Evolutionary conservation across 2,797 vertebrate species (phyloP).

Genomic region (Natrix natrix): DNA sequence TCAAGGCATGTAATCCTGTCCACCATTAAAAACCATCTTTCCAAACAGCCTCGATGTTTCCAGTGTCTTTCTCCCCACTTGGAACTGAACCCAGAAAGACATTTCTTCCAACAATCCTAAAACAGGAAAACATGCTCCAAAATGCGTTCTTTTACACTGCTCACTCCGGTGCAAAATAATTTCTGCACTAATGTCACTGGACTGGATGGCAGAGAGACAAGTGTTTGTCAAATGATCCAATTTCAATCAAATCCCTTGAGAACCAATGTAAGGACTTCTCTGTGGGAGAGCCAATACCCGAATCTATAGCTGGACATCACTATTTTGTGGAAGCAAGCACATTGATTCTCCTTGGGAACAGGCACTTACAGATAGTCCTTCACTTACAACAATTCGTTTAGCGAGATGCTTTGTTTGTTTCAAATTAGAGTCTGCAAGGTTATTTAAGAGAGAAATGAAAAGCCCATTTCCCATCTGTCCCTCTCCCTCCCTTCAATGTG

Average conservation of each 20-base stretch:
- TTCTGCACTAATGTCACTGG: not conserved
- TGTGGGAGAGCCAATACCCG: too few species aligned
- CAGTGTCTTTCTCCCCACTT: too few species aligned
- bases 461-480: not conserved
- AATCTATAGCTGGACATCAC: not conserved
- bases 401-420: slow-evolving; percentile 54
- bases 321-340: not conserved
- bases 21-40: too few species aligned
- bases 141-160: not conserved
- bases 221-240: not conserved
- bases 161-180: not conserved
- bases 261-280: too few species aligned
- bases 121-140: not conserved
- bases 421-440: slow-evolving; percentile 59
- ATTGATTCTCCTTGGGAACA: too few species aligned
- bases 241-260: not conserved
- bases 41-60: too few species aligned
- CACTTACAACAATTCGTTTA: too few species aligned
- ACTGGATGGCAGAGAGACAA: not conserved
- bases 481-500: slow-evolving; percentile 26
- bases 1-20: too few species aligned
- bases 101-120: not conserved
- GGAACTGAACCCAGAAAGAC: too few species aligned
- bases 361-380: too few species aligned
- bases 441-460: slow-evolving; percentile 45